Base-by-base conservation (phyloP, 2,888 invertebrate genomes). In the Tetragonisca angustula region DNA sequence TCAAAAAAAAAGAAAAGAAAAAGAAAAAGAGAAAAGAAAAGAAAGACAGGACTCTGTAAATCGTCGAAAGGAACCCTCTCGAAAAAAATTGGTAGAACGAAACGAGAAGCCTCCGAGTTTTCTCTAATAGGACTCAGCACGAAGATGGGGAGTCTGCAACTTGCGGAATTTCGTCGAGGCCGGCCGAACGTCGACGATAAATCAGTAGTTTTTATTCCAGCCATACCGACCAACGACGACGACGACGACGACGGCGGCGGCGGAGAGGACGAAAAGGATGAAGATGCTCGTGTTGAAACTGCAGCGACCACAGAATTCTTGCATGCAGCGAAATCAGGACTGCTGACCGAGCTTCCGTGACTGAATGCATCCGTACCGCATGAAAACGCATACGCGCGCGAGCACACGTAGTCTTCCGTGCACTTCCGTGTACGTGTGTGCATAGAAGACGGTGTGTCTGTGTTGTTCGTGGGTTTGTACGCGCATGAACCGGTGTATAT, bases 231-330 rank as follows among this genome's bases (percentile, higher is more conserved):
- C 67, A 77, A 68, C 77, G 59, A 84, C 88, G 83, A 81, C 84
- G 84, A 85, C 80, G 67, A 61, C 61, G 75, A 75, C 43, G 62
- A 84, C 61, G 75, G 71, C 43, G 32, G 4, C 76, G 62, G 19
- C 27, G 61, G 24, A 73, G 67, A 74, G 83, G 83, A 78, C 80
- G 83, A 83, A 84, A 79, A 76, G 76, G 83, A 88, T 84, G 79
- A 90, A 90, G 90, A 90, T 88, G 90, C 87, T 88, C 83, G 56
- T 86, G 86, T 83, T 87, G 88, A 91, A 91, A 88, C 87, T 91
- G 91, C 90, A 88, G 79, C 90, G 90, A 91, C 87, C 88, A 91
- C 91, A 88, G 90, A 91, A 91, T 90, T 90, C 88, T 86, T 85
- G 88, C 89, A 87, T 85, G 85, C 87, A 74, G 83, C 74, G 86